Evolutionary conservation across 2,888 invertebrate genomes (phyloP), one percentile per base, ranked within the genome.

Genomic region (Callyntrura sp.): DNA sequence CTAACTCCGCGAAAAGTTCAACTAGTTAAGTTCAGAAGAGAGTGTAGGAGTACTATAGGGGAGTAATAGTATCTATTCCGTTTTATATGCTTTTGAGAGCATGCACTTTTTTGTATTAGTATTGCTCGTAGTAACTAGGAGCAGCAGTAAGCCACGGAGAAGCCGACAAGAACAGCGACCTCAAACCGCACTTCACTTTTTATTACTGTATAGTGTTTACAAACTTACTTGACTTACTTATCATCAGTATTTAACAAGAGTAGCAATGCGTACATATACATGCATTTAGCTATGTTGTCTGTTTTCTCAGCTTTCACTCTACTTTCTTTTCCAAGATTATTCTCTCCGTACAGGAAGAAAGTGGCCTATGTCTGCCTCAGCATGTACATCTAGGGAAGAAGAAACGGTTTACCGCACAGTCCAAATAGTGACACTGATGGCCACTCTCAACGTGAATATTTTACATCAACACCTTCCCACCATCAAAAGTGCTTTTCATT

Each of bases 111-210:
- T 48, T 51, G 14, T 35, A 35, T 35, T 35, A 35, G 35, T 6
- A 35, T 35, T 35, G 6, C 3, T 6, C 6, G 35, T 35, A 35
- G 35, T 35, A n/a, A n/a, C n/a, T n/a, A 35, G 35, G 2, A 35
- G 6, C 6, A 35, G 35, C 6, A 35, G 35, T 65, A 14, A 65
- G 23, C 28, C 28, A 65, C 28, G 25, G 23, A 51, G 43, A 25
- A 57, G 62, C 62, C 35, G 83, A 73, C 55, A 79, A 68, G 78
- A 88, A 76, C 55, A 62, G 82, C 82, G 78, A 84, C 88, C 88
- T 83, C 84, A 78, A 89, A 89, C 89, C 89, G 35, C 89, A 89
- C 89, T 84, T 89, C 89, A 89, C 89, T 85, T 85, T 89, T 79
- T 78, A 78, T 78, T 78, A 78, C 78, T 78, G 48, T 73, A 35